Percentiles rank a stretch among this genome's conserved stretches.
Conservation (phyloP, 2,797 vertebrate species). For the Oryzias dopingdopingensis region DNA sequence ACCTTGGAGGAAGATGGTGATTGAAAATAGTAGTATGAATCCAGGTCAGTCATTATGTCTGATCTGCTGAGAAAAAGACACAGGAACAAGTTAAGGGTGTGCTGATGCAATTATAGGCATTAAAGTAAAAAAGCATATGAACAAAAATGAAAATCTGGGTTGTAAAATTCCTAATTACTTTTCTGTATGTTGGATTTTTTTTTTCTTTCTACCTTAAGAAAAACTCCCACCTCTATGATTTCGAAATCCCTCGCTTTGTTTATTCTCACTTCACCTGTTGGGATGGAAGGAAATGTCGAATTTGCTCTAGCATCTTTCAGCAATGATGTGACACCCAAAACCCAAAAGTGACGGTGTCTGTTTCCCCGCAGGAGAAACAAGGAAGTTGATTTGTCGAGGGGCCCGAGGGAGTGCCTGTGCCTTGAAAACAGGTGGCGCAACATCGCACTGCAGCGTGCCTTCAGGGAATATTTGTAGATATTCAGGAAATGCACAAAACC, state of each 20-base stretch:
- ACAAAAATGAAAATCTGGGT: constrained; percentile 18
- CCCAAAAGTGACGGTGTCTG: constrained; percentile 73
- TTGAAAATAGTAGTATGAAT: constrained; percentile 76
- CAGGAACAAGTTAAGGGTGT: constrained; percentile 44
- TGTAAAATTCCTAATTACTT: constrained; percentile 30
- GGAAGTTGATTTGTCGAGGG: constrained; percentile 76
- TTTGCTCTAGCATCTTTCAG: constrained; percentile 71
- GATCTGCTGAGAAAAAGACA: constrained; percentile 56
- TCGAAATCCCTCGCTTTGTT: constrained; percentile 58
- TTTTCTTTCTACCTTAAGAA: constrained; percentile 20
- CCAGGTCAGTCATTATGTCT: constrained; percentile 75
- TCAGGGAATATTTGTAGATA: constrained; percentile 79
- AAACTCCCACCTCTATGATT: constrained; percentile 52
- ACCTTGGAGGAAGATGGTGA: constrained; percentile 76
- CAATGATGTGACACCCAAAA: constrained; percentile 78
- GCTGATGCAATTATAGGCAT: constrained; percentile 37
- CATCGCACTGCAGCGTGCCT: constrained; percentile 70
- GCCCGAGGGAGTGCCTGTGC: constrained; percentile 68
- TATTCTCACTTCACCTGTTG: constrained; percentile 71
- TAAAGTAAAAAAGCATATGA: constrained; percentile 16
- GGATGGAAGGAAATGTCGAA: constrained; percentile 70
- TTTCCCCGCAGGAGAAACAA: constrained; percentile 77
- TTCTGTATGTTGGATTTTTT: constrained; percentile 32
- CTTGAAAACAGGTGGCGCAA: constrained; percentile 80
- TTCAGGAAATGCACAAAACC: constrained; percentile 76